Base-by-base conservation (phyloP, 92 coral and sea anemone genomes). In the Isaurus tuberculatus region DNA sequence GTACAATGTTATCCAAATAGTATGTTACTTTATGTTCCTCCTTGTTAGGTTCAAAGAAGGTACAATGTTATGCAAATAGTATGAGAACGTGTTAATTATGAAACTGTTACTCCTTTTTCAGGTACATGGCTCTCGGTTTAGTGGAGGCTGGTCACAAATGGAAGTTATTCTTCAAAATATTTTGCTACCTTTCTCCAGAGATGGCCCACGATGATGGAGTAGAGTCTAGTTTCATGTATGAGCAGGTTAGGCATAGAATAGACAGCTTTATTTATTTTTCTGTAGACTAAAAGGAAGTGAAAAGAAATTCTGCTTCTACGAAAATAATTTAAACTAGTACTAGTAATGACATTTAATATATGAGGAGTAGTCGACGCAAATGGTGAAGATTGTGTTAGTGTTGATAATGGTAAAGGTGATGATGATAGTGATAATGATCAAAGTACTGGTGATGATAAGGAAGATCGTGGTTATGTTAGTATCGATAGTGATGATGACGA, bases 101-200 rank as follows among this genome's bases (percentile, higher is more conserved):
- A n/a, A n/a, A 46, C 16, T 9, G n/a, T 46, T 19, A 23, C 30
- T 44, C 44, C 57, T 27, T 48, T 58, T 44, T 40, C 73, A 96
- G 99, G 85, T 96, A 96, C 75, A 94, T 89, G 88, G 99, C 98
- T 11, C 84, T 96, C 5, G 97, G 99, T 9, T 81, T 96, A 28
- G 88, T 92, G 0, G 97, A 96, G 65, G 87, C 93, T 31, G 98
- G 98, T 23, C 91, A 86, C 40, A 79, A 90, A 28, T 96, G 99
- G 99, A 95, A 96, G 49, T 86, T 96, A 49, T 96, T 94, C 86
- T 96, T 94, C 88, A 96, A 96, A 83, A 91, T 96, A 16, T 96
- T 96, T 83, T 96, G 99, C 49, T 96, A 86, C 89, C 95, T 96
- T 37, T 90, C 92, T 32, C 98, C 99, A 31, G 95, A 93, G 79